These are phyloP conservation scores for Ophonus ardosiacus DNA, from an alignment of 2,888 invertebrate genomes.

Conservation along the genomic window DNA sequence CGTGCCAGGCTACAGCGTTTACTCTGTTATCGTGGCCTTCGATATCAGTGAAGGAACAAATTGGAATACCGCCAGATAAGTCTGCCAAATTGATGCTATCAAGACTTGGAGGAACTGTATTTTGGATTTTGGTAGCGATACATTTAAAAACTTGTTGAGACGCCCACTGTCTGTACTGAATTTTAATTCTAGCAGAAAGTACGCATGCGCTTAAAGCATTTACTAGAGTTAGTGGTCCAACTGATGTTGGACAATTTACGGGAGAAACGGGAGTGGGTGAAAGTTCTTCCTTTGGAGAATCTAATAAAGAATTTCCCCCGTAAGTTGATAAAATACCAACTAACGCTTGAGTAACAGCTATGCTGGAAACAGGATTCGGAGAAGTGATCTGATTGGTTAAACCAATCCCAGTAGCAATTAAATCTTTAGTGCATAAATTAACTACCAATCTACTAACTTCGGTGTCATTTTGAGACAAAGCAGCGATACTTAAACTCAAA, in stretches of 20 bases:
- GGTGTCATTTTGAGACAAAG: conserved; percentile 78
- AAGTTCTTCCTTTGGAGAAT: conserved; percentile 72
- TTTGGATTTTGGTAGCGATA: conserved; percentile 74
- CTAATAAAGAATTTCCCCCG: conserved; percentile 74
- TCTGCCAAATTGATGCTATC: conserved; percentile 77
- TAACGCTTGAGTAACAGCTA: conserved; percentile 80
- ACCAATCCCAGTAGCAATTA: conserved; percentile 75
- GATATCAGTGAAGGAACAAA: conserved; percentile 73
- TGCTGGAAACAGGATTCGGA: conserved; percentile 68
- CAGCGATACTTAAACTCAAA: conserved; percentile 75
- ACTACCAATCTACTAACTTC: conserved; percentile 78
- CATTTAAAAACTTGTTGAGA: conserved; percentile 79
- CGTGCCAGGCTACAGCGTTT: conserved; percentile 75
- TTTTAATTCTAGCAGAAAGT: conserved; percentile 77
- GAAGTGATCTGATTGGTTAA: conserved; percentile 70
- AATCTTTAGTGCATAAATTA: conserved; percentile 78
- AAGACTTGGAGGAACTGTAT: conserved; percentile 71
- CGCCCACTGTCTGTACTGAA: conserved; percentile 80
- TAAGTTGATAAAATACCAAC: conserved; percentile 78
- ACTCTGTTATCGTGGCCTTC: conserved; percentile 80
- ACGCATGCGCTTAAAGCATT: conserved; percentile 81
- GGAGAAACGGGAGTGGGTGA: conserved; percentile 60
- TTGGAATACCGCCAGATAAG: conserved; percentile 75
- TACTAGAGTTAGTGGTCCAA: conserved; percentile 77
- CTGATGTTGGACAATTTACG: conserved; percentile 66